These are phyloP conservation scores for Ivindomyrus marchei DNA, from an alignment of 2,113 vertebrate species.

Conservation along the genomic window DNA sequence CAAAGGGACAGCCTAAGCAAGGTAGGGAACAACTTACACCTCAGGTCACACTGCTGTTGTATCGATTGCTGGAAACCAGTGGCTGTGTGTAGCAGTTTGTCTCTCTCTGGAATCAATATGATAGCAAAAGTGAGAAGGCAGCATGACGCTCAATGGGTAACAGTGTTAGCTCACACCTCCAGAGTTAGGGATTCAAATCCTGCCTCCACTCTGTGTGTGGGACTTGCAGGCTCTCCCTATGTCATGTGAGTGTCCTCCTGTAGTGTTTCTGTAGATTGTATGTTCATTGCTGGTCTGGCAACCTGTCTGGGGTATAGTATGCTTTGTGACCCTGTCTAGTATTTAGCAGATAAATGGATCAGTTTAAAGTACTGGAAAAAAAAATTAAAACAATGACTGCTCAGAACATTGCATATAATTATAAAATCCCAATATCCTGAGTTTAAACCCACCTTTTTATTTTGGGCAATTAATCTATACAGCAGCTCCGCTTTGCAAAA, in stretches of 20 bases:
- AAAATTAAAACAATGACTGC: background rate
- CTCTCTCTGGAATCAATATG: constrained; percentile 67
- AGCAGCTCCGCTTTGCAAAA: background rate
- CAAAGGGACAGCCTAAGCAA: background rate
- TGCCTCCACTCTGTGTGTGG: background rate
- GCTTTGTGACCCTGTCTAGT: background rate
- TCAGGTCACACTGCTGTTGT: constrained; percentile 73
- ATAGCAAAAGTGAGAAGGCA: background rate
- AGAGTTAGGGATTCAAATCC: background rate
- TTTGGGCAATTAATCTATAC: background rate
- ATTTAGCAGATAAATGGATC: background rate
- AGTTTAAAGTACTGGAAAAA: background rate
- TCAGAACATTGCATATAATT: background rate
- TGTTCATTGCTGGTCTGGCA: background rate
- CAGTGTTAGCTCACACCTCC: background rate
- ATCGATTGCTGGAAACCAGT: constrained; percentile 72
- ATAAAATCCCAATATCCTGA: background rate
- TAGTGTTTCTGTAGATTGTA: background rate
- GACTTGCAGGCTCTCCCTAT: background rate
- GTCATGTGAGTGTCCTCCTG: background rate
- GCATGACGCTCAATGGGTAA: background rate
- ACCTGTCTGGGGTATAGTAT: background rate
- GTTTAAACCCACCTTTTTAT: background rate
- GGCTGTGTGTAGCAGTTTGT: constrained; percentile 62
- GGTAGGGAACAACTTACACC: constrained; percentile 60